A percentile compares a stretch with the other conserved stretches of the same genome.
These are phyloP conservation scores for Sarcophaga subvicina DNA, from an alignment of 2,888 invertebrate genomes.

Conservation along the genomic window DNA sequence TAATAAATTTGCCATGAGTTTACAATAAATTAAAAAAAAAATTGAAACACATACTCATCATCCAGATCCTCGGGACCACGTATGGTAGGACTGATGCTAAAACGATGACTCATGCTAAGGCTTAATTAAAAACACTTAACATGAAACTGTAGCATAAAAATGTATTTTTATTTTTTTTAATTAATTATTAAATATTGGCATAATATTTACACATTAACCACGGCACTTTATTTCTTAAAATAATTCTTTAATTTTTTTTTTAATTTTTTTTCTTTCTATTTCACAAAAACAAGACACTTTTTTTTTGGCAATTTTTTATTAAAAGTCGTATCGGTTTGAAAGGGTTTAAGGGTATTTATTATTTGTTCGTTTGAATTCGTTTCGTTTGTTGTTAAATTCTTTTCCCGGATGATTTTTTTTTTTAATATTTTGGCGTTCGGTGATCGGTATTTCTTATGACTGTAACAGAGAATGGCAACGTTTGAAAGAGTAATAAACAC, in stretches of 20 bases:
- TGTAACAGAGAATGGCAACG: constrained; percentile 64
- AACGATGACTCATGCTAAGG: constrained; percentile 57
- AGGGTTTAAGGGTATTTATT: neutral
- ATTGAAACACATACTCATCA: constrained; percentile 60
- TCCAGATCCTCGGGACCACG: constrained; percentile 47
- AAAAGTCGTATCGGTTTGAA: neutral
- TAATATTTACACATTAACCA: neutral
- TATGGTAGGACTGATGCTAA: constrained; percentile 57
- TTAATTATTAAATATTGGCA: neutral
- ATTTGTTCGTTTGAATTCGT: constrained; percentile 9
- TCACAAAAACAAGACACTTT: neutral
- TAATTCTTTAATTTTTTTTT: neutral
- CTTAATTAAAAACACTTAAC: neutral
- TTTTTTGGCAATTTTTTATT: neutral
- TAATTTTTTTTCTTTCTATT: neutral
- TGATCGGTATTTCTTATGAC: constrained; percentile 49
- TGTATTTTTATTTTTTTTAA: neutral
- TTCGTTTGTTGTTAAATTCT: constrained; percentile 4
- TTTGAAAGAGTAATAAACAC: constrained; percentile 67
- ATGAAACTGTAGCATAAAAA: no score
- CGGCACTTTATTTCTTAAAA: neutral
- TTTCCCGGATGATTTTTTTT: constrained; percentile 8
- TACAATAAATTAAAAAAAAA: neutral
- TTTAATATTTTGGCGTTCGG: constrained; percentile 21
- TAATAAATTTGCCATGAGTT: neutral